These are phyloP conservation scores for Grapholita molesta DNA, from an alignment of 1,140 invertebrate genomes.

Conservation along the genomic window DNA sequence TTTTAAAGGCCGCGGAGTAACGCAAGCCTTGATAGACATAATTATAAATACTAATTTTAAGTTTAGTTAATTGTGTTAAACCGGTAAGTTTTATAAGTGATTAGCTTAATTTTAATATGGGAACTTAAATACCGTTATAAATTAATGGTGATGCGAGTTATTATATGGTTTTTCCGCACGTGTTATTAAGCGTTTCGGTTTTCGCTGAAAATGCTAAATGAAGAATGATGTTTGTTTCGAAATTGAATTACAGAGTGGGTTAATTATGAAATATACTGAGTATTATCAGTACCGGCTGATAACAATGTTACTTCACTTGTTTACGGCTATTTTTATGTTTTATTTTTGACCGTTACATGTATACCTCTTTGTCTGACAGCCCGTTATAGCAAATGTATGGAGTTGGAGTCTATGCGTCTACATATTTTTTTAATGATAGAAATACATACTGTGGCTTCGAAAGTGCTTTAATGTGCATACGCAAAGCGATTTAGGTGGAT, in stretches of 20 bases:
- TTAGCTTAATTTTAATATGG: not conserved
- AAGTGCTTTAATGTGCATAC: too few species aligned
- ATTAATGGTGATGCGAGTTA: not conserved
- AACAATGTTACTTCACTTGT: not conserved
- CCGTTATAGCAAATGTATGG: not conserved
- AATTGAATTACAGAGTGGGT: not conserved
- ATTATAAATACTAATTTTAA: slow-evolving; percentile 5
- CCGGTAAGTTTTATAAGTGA: not conserved
- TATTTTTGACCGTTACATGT: not conserved
- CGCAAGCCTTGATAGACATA: not conserved
- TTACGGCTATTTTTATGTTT: not conserved
- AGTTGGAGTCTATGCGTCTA: not conserved
- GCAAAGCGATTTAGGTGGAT: too few species aligned
- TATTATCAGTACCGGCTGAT: not conserved
- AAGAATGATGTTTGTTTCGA: not conserved
- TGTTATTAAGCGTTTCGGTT: not conserved
- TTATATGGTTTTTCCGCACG: slow-evolving; percentile 11
- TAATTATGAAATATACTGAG: not conserved
- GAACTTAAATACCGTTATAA: not conserved
- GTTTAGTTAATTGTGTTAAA: slow-evolving; percentile 12
- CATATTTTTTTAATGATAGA: not conserved
- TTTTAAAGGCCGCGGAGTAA: slow-evolving; percentile 7
- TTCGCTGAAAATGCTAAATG: not conserved
- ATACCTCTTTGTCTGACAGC: not conserved
- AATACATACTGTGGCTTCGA: too few species aligned